A percentile compares a stretch with the other conserved stretches of the same genome.
Conservation (phyloP, 2,888 invertebrate species). For the Pristionchus exspectatus region DNA sequence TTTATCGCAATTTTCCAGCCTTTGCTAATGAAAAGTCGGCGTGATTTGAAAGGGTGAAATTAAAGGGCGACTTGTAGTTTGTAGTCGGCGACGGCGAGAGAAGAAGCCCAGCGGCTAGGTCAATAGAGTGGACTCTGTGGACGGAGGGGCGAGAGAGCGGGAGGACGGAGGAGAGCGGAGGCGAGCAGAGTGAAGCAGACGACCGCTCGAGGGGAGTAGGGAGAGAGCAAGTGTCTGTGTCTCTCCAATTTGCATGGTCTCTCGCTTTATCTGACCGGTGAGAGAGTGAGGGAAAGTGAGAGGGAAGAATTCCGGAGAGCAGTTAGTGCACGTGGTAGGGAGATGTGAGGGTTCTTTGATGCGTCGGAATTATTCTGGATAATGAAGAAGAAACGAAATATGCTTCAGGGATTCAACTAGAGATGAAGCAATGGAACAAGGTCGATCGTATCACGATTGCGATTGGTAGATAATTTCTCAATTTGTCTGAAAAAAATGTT, state of each 20-base stretch:
- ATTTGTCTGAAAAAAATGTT: too few species aligned
- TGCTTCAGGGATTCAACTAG: too few species aligned
- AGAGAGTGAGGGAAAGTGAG: neutral
- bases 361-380: neutral
- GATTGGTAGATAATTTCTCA: too few species aligned
- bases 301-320: neutral
- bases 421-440: too few species aligned
- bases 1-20: neutral
- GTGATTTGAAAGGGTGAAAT: neutral
- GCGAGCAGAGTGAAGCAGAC: constrained; percentile 14
- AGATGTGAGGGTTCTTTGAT: neutral
- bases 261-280: neutral
- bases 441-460: too few species aligned
- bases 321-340: neutral
- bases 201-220: neutral
- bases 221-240: neutral
- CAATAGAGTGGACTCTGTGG: neutral
- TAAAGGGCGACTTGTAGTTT: neutral
- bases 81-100: neutral
- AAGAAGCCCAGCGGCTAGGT: constrained; percentile 21
- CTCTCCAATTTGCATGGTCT: neutral
- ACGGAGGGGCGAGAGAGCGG: neutral
- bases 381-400: neutral
- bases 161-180: neutral
- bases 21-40: constrained; percentile 2